Base-by-base conservation (phyloP, 2,888 invertebrate genomes). In the Orchesellides sinensis region DNA sequence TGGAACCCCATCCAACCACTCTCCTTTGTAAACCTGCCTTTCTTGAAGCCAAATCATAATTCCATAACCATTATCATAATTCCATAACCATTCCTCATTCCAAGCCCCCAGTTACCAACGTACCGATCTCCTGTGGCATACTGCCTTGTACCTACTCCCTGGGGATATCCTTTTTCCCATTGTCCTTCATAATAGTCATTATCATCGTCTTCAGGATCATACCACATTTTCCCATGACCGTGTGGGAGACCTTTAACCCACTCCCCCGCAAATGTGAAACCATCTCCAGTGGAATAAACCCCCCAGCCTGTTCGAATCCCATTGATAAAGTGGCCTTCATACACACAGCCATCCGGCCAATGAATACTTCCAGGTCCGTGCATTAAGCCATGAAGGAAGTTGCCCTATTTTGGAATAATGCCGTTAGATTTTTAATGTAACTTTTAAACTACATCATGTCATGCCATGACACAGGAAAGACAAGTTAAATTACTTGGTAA, bases 171-270 rank as follows among this genome's bases (percentile, higher is more conserved):
- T n/a, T 73, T 61, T 5, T 47, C 21, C 84, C 87, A 86, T 6
- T 77, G 66, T 17, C 88, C 88, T 19, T 86, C 86, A 29, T 87
- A 88, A 61, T 80, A 86, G 56, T 88, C 85, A n/a, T 70, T 75
- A 6, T 84, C 84, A 52, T 87, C 83, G 12, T 69, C 73, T 4
- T 72, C 59, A 1, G 86, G 83, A 47, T 86, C 84, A 40, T 86
- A 88, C 88, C 88, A 88, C 73, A 88, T 82, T 72, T 85, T 86
- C 10, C 88, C 88, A 45, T 80, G 66, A 1, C 87, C 87, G 40
- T 86, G 82, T 14, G 88, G 88, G 14, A 86, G 69, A 21, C 81
- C 63, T 6, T 84, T 72, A 2, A 61, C 10, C 84, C 84, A 84
- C 5, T 84, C 80, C 10, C 84, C 86, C 19, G 86, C 70, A 47